Base-by-base conservation (phyloP, 2,113 vertebrate species). In the Chloroceryle aenea region DNA sequence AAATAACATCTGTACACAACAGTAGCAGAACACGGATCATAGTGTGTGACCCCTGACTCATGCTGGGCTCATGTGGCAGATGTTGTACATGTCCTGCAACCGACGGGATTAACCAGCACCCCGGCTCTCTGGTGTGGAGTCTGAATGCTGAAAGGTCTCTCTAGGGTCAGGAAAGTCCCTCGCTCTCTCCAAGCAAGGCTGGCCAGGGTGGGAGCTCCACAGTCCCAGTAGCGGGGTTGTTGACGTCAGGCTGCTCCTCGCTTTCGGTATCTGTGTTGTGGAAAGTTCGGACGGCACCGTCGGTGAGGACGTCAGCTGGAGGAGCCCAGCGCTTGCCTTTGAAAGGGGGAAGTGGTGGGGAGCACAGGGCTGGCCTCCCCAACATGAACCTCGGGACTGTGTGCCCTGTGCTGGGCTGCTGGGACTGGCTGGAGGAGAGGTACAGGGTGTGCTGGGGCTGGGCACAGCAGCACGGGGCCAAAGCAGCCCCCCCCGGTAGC, bases 171-270 rank as follows among this genome's bases (percentile, higher is more conserved):
- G 26, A 11, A 32, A 14, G 42, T 38, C 69, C 34, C 30, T 52
- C 0, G 0, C 32, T 36, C 5, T 12, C 2, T 17, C 36, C 3
- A 0, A 1, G 48, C 0, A 55, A 18, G 8, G 30, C 4, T 72
- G 48, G 74, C 16, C 30, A 34, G 22, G 8, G 45, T 3, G 13
- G 63, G 30, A 85, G 47, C 14, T 16, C 56, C 2, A 0, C 2
- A 14, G 9, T 48, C 29, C 69, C 81, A 29, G 73, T 69, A 81
- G 81, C 45, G 29, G 69, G 61, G n/a, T 4, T 38, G 53, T 58
- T 92, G 95, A 76, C 11, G 18, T 48, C 91, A 82, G 62, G 23
- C 79, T 73, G 75, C 34, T 29, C 2, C 22, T 8, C 0, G 20
- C 30, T 61, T 5, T 34, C 0, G 0, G 14, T 29, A 7, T 9